Conservation (phyloP, 2,113 vertebrate species). For the Tupaia tana region DNA sequence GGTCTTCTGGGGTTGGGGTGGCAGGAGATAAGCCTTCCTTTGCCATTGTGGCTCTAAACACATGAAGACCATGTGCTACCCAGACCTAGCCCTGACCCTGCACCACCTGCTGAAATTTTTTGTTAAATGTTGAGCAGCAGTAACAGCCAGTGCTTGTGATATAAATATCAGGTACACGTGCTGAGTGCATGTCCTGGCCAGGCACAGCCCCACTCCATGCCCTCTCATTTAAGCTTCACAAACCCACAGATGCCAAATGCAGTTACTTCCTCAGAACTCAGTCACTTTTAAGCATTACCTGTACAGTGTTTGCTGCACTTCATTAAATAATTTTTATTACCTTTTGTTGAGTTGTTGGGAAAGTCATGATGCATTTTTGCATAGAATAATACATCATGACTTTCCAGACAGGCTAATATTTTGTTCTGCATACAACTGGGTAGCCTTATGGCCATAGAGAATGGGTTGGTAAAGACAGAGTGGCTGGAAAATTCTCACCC, state of each 20-base stretch:
- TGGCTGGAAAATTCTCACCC: neutral
- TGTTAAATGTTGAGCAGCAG: neutral
- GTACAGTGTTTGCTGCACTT: neutral
- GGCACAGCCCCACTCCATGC: neutral
- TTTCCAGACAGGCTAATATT: neutral
- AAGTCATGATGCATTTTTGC: too few relatives aligned
- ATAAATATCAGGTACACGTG: neutral
- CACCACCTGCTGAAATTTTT: neutral
- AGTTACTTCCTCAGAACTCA: neutral
- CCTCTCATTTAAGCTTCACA: neutral
- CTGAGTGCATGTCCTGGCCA: neutral
- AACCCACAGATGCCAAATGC: neutral
- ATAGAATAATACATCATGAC: too few relatives aligned
- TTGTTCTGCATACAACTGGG: neutral
- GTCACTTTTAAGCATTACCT: neutral
- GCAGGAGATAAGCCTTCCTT: neutral
- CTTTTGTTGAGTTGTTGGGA: too few relatives aligned
- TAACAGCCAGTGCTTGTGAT: neutral
- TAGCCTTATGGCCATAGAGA: neutral
- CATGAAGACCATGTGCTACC: neutral
- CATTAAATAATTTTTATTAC: neutral
- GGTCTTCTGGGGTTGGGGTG: neutral
- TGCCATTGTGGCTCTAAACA: neutral
- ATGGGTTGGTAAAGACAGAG: neutral
- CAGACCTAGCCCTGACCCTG: neutral